Evolutionary conservation across 1,140 invertebrate species (phyloP).

Genomic region (Tetramorium simillimum): DNA sequence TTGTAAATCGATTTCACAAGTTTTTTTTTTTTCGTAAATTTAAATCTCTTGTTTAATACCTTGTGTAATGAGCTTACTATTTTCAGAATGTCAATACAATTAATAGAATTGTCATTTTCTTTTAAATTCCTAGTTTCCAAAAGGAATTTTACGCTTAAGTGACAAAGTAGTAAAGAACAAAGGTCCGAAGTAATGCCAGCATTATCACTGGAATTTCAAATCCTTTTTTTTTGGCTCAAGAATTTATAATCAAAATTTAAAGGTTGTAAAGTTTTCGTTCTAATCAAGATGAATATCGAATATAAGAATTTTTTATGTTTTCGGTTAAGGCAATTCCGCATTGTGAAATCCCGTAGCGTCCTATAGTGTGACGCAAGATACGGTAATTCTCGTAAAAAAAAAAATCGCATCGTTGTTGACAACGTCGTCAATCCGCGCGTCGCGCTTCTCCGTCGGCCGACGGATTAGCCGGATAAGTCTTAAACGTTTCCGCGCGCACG

Average conservation of each 20-base stretch:
- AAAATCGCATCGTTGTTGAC: constrained; percentile 1
- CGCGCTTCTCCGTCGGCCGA: neutral
- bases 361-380: neutral
- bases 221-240: neutral
- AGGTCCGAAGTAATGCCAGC: neutral
- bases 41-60: neutral
- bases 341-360: neutral
- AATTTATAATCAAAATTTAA: neutral
- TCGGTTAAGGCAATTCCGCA: neutral
- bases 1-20: neutral
- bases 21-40: neutral
- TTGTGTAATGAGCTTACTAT: neutral
- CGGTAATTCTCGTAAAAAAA: constrained; percentile 16
- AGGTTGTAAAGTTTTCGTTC: neutral
- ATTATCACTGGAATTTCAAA: neutral
- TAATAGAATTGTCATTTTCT: neutral
- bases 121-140: neutral
- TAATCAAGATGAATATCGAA: neutral
- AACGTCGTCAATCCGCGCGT: constrained; percentile 33
- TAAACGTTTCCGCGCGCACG: constrained; percentile 30
- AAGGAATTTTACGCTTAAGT: neutral
- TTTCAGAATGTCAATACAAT: neutral
- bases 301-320: neutral
- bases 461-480: constrained; percentile 51
- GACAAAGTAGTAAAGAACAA: neutral